Conservation (phyloP, 1,140 invertebrate species). For the Trachymyrmex septentrionalis region DNA sequence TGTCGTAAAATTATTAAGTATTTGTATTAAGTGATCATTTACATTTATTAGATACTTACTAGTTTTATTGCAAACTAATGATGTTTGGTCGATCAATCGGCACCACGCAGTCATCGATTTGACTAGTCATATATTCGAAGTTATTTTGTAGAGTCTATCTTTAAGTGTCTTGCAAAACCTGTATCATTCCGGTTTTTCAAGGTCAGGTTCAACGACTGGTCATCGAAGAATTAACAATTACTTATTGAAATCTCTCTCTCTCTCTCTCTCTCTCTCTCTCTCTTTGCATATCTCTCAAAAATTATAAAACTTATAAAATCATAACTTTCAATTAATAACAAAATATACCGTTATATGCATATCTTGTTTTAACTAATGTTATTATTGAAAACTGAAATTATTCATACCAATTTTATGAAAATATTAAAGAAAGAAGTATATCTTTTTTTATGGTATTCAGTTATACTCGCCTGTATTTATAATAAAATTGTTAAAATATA, state of each 20-base stretch:
- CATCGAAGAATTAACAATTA: background rate
- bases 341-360: too few species aligned
- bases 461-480: background rate
- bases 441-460: background rate
- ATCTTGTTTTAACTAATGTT: background rate
- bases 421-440: background rate
- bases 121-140: background rate
- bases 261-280: too few species aligned
- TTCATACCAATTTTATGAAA: conserved; percentile 11
- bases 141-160: background rate
- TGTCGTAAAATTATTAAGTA: background rate
- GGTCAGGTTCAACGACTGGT: conserved; percentile 70
- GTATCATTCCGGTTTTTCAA: conserved; percentile 65
- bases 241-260: background rate
- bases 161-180: conserved; percentile 36
- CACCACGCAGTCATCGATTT: background rate
- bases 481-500: background rate
- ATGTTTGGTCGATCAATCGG: background rate
- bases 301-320: background rate
- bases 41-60: background rate
- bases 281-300: background rate
- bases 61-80: background rate
- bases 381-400: background rate
- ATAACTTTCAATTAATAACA: background rate
- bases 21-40: background rate